These are phyloP conservation scores for Scaptomyza montana DNA, from an alignment of 1,140 invertebrate species.

Conservation along the genomic window DNA sequence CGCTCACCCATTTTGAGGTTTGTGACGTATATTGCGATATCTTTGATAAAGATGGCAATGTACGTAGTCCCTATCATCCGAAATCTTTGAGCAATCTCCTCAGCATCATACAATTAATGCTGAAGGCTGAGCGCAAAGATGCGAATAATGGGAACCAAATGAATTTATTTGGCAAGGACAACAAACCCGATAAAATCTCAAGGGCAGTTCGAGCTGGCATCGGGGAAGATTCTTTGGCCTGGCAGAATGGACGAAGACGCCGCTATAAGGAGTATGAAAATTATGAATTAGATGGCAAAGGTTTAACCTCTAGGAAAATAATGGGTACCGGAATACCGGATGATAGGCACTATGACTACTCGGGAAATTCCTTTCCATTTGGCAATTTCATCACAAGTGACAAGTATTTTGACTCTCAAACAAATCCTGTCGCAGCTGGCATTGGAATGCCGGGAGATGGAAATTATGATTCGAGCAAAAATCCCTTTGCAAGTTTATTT, in stretches of 20 bases:
- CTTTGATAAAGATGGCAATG: constrained; percentile 42
- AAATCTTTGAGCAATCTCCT: constrained; percentile 27
- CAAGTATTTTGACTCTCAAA: too few relatives aligned
- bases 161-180: not conserved
- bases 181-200: not conserved
- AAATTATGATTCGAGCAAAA: too few relatives aligned
- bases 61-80: constrained; percentile 26
- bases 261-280: not conserved
- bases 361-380: too few relatives aligned
- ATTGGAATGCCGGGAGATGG: too few relatives aligned
- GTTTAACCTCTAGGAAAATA: too few relatives aligned
- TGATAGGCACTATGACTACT: too few relatives aligned
- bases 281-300: not conserved
- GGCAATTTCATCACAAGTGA: too few relatives aligned
- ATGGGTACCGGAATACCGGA: too few relatives aligned
- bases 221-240: constrained; percentile 18
- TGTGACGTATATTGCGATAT: constrained; percentile 36
- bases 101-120: constrained; percentile 10
- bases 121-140: not conserved
- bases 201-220: constrained; percentile 18
- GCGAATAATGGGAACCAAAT: not conserved
- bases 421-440: too few relatives aligned
- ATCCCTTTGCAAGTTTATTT: too few relatives aligned
- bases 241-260: constrained; percentile 25
- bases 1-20: not conserved